phyloP scores from a whole-genome alignment of 2,113 vertebrate species.

The Nesospiza acunhae region DNA sequence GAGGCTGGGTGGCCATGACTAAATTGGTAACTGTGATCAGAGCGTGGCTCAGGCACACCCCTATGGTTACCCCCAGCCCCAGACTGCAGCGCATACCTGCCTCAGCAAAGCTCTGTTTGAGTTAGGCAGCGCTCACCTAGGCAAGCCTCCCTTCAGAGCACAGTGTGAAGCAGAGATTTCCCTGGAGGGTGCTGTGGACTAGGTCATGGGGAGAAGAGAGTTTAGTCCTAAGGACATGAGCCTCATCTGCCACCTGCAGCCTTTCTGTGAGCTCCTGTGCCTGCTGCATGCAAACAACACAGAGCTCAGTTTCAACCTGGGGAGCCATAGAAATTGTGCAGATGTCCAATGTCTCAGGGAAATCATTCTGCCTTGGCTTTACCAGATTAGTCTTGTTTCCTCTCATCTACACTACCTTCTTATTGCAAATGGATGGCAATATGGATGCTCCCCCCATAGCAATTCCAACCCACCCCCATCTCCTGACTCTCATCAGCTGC shows the following conservation, averaged over 20 bases:
- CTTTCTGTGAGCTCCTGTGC: background rate
- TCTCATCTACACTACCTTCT: background rate
- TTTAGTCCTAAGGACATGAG: background rate
- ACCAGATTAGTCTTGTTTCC: background rate
- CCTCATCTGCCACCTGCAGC: background rate
- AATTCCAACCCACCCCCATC: background rate
- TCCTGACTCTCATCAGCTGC: background rate
- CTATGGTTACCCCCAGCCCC: fast-evolving
- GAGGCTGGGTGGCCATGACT: background rate
- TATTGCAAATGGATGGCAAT: background rate
- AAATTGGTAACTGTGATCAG: background rate
- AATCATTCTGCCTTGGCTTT: background rate
- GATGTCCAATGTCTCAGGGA: background rate
- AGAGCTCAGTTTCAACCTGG: background rate
- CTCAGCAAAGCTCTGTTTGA: background rate
- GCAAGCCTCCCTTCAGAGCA: background rate
- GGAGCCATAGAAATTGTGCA: background rate
- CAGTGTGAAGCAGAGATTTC: background rate
- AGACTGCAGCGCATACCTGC: fast-evolving
- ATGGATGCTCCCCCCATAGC: fast-evolving
- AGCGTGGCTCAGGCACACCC: background rate
- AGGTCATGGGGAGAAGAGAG: background rate
- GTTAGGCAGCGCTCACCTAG: background rate
- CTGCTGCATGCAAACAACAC: background rate
- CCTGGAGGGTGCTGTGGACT: background rate